phyloP scores from a whole-genome alignment of 2,113 vertebrate species.

The Lepisosteus osseus region DNA sequence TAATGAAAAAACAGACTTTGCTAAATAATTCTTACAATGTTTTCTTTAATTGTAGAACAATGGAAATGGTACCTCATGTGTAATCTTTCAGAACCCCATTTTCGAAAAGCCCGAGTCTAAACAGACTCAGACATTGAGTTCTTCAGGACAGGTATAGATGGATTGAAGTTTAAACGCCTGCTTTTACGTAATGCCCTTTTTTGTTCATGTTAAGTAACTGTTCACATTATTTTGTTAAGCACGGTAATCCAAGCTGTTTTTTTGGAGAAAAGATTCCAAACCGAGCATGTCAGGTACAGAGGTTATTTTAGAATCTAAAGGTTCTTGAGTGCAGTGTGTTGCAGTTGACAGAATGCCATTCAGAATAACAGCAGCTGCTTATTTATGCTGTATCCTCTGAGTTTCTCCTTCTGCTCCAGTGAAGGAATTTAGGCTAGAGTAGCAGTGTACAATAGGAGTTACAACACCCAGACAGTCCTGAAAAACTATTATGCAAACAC shows the following conservation, averaged over 20 bases:
- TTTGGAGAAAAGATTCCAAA: background rate
- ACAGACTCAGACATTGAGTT: constrained; percentile 42
- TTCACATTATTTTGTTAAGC: background rate
- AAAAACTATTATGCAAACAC: constrained; percentile 15
- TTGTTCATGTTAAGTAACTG: background rate
- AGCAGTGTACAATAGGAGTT: constrained; percentile 5
- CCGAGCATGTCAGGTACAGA: constrained; percentile 15
- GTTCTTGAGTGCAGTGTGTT: constrained; percentile 15
- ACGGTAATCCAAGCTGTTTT: background rate
- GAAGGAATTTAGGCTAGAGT: constrained; percentile 14
- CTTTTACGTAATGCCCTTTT: background rate
- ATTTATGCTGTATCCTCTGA: constrained; percentile 33
- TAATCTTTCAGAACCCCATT: constrained; percentile 16
- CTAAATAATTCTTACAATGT: background rate
- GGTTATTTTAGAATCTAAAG: constrained; percentile 30
- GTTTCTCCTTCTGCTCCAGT: constrained; percentile 38
- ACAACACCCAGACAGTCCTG: constrained; percentile 18
- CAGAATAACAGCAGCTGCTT: constrained; percentile 33
- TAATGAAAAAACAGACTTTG: no score
- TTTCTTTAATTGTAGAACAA: constrained; percentile 45
- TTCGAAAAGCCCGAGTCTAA: constrained; percentile 43
- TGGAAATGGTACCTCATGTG: constrained; percentile 12
- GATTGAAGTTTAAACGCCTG: background rate
- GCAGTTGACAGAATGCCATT: constrained; percentile 22
- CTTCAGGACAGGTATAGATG: constrained; percentile 59